Conservation (phyloP, 64 coral and sea anemone genomes). For the Dendrophyllia cribrosa region DNA sequence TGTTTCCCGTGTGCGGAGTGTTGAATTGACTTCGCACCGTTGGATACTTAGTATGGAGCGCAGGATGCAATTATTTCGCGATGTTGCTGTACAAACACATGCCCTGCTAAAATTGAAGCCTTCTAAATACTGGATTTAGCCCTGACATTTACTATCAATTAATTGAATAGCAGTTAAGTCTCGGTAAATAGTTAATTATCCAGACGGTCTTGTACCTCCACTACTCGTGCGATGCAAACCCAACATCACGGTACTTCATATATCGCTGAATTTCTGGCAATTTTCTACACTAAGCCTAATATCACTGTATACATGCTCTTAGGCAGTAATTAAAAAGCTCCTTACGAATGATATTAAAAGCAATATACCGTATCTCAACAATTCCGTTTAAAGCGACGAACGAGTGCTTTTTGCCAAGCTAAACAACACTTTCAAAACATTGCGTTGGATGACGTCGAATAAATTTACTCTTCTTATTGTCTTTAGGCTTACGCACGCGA, state of each 20-base stretch:
- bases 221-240: background rate
- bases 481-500: background rate
- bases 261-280: slow-evolving; percentile 8
- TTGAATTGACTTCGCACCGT: slow-evolving; percentile 1
- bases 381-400: slow-evolving; percentile 23
- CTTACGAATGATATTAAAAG: slow-evolving; percentile 7
- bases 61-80: background rate
- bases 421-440: slow-evolving; percentile 46
- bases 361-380: slow-evolving; percentile 17
- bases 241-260: background rate
- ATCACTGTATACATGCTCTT: slow-evolving; percentile 28
- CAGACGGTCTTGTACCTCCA: slow-evolving; percentile 6
- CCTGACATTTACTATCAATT: slow-evolving; percentile 59
- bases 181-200: slow-evolving; percentile 53
- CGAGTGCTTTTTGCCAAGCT: slow-evolving; percentile 30
- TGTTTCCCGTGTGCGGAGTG: background rate
- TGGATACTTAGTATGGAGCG: background rate
- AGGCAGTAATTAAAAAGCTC: slow-evolving; percentile 40
- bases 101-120: slow-evolving; percentile 21
- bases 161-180: slow-evolving; percentile 65
- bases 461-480: slow-evolving; percentile 7
- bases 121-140: slow-evolving; percentile 51
- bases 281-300: background rate
- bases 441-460: slow-evolving; percentile 8
- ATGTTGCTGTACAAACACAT: slow-evolving; percentile 23